Percentiles rank a stretch among this genome's conserved stretches.
phyloP scores from a whole-genome alignment of 2,888 invertebrate species.

The Orthosia gracilis region DNA sequence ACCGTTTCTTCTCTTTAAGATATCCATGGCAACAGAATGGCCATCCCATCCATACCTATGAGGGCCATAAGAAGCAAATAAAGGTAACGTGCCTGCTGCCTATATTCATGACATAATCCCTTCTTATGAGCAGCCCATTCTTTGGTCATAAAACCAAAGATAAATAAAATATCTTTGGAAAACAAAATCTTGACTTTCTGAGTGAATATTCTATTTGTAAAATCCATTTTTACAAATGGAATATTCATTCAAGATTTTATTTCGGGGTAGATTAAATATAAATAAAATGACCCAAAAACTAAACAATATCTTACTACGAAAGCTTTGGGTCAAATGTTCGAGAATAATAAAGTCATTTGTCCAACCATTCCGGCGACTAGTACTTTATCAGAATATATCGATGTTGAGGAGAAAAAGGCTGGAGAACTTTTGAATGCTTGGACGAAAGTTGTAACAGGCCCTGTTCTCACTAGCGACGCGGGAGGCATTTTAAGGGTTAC shows the following conservation, averaged over 20 bases:
- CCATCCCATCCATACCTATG: not conserved
- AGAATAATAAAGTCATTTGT: constrained; percentile 61
- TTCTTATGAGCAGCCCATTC: not conserved
- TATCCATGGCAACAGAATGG: not conserved
- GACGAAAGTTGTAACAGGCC: constrained; percentile 57
- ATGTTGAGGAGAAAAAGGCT: constrained; percentile 43
- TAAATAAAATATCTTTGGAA: not conserved
- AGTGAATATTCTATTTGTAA: too few species aligned
- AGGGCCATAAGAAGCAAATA: not conserved
- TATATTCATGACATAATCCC: not conserved
- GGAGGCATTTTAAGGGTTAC: constrained; percentile 39
- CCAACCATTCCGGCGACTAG: constrained; percentile 31
- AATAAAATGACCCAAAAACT: not conserved
- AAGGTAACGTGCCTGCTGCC: not conserved
- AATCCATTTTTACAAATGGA: too few species aligned
- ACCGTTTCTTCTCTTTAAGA: not conserved
- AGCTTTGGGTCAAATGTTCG: constrained; percentile 37
- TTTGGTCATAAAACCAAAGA: not conserved
- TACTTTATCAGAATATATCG: constrained; percentile 55
- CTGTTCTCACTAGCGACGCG: constrained; percentile 33
- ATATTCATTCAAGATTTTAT: not conserved
- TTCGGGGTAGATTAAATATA: not conserved
- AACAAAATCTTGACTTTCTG: not conserved
- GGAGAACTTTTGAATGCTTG: constrained; percentile 65
- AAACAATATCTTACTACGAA: constrained; percentile 28